A percentile compares a stretch with the other conserved stretches of the same genome.
Evolutionary conservation across 2,888 invertebrate genomes (phyloP).

Genomic region (Venusia cambrica): DNA sequence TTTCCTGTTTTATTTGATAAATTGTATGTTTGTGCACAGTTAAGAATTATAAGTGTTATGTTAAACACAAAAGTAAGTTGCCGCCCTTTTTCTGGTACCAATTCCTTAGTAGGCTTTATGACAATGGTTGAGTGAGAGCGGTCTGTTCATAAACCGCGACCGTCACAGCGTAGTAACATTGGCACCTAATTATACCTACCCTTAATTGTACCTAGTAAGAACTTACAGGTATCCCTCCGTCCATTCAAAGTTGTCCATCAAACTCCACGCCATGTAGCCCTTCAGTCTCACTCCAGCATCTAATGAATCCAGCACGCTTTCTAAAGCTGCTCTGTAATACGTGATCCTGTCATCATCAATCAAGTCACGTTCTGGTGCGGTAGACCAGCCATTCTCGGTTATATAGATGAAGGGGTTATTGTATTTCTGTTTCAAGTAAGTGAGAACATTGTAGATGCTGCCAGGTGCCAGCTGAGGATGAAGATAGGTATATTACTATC

Average conservation of each 20-base stretch:
- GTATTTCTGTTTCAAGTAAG: slow-evolving; percentile 68
- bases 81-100: too few species aligned
- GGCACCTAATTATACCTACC: too few species aligned
- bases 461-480: slow-evolving; percentile 77
- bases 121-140: too few species aligned
- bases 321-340: slow-evolving; percentile 65
- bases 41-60: too few species aligned
- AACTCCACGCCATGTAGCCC: slow-evolving; percentile 83
- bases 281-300: slow-evolving; percentile 67
- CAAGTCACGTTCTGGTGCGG: slow-evolving; percentile 40
- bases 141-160: too few species aligned
- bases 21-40: too few species aligned
- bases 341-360: slow-evolving; percentile 66
- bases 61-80: too few species aligned
- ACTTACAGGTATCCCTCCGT: slow-evolving; percentile 77
- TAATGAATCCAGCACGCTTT: slow-evolving; percentile 60
- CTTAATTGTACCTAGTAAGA: too few species aligned
- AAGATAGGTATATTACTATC: too few species aligned
- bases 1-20: too few species aligned
- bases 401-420: slow-evolving; percentile 77
- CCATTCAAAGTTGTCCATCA: slow-evolving; percentile 86
- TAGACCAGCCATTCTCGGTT: slow-evolving; percentile 83
- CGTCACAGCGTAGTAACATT: too few species aligned
- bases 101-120: too few species aligned
- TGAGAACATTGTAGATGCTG: slow-evolving; percentile 79